phyloP scores from a whole-genome alignment of 2,888 invertebrate species.

The Ceratothoa steindachneri region DNA sequence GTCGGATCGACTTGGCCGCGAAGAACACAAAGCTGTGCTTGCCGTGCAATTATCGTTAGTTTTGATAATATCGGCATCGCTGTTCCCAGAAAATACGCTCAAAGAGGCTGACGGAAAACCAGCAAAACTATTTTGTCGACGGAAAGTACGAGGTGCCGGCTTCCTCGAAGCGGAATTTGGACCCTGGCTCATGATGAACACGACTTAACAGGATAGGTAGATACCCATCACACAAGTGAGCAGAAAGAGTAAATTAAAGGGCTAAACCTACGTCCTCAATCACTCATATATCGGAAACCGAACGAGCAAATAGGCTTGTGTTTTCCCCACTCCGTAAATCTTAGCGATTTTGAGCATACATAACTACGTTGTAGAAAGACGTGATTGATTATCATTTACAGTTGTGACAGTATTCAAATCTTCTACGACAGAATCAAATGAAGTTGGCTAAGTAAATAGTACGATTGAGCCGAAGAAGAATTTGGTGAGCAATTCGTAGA shows the following conservation, averaged over 20 bases:
- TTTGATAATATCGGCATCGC: constrained; percentile 15
- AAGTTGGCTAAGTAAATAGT: not conserved
- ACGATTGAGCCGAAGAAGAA: not conserved
- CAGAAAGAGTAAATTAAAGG: not conserved
- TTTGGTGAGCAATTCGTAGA: not conserved
- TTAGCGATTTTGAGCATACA: not conserved
- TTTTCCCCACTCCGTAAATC: too few species aligned
- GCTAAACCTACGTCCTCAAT: too few species aligned
- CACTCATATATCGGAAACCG: too few species aligned
- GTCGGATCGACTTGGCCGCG: not conserved
- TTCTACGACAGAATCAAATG: too few species aligned
- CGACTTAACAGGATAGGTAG: not conserved
- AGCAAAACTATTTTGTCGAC: constrained; percentile 45
- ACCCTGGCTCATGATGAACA: not conserved
- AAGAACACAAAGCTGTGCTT: not conserved
- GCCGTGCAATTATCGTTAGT: not conserved
- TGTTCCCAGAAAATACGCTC: constrained; percentile 29
- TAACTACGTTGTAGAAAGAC: not conserved
- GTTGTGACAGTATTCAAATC: not conserved
- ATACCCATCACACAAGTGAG: not conserved
- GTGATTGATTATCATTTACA: constrained; percentile 4
- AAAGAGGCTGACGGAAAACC: constrained; percentile 42
- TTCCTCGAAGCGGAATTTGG: not conserved
- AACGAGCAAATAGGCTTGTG: too few species aligned
- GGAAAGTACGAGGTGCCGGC: constrained; percentile 17